Base-by-base conservation (phyloP, 2,888 invertebrate species). In the Phaedon cochleariae region DNA sequence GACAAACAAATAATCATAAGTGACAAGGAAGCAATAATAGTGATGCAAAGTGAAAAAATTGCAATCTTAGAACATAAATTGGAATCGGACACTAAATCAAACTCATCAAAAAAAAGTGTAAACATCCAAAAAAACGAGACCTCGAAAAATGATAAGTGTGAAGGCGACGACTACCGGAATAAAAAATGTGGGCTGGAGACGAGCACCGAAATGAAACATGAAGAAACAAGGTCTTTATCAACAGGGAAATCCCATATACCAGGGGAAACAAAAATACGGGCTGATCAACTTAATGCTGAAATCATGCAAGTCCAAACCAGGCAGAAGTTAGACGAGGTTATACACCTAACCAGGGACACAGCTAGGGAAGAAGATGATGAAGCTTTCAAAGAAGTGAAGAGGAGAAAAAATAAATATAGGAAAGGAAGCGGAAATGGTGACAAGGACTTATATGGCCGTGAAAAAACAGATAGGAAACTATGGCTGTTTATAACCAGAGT, bases 401-500 rank as follows among this genome's bases (percentile, higher is more conserved):
- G 26, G 17, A 15, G 18, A 1, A 53, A 53, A 29, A 53, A 31
- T 15, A 53, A 34, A 34, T 34, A 53, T 53, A 53, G 7, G 29
- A 31, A 7, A 53, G 53, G 53, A 53, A 53, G n/a, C n/a, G n/a
- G n/a, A n/a, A n/a, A n/a, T n/a, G n/a, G n/a, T n/a, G n/a, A n/a
- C n/a, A n/a, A n/a, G 6, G 31, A 53, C 53, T 10, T 34, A 53
- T 15, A 34, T 31, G 18, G 34, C 5, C 53, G 53, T 15, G 34
- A 53, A 31, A 53, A 31, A 6, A 4, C 34, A 34, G 53, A 53
- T 53, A 53, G 53, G 53, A 53, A 53, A 53, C 17, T 53, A 15
- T 34, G 18, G 34, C 34, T 53, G n/a, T 53, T 53, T 34, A 29
- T 53, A 53, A 12, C 53, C 15, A 53, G 53, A 29, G 34, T 53